Base-by-base conservation (phyloP, 2,797 vertebrate genomes). In the Hirundo rustica region DNA sequence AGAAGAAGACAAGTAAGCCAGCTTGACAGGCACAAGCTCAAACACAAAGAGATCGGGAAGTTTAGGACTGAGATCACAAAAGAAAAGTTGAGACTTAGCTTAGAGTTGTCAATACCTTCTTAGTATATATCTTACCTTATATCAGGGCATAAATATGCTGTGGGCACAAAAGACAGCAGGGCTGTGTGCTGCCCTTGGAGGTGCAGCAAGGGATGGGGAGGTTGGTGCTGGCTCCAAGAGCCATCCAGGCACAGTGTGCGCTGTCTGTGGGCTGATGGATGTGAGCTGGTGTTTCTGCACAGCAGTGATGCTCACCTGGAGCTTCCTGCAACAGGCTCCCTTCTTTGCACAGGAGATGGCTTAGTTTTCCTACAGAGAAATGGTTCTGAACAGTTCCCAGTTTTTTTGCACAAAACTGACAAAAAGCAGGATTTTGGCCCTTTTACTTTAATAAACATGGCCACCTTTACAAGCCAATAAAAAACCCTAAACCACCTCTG, bases 201-300 rank as follows among this genome's bases (percentile, higher is more conserved):
- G n/a, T 11, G n/a, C 60, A 57, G 34, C 6, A 9, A 57, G 29
- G 40, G 15, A 1, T 84, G 62, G 1, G 4, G 62, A 45, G 27
- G 14, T 25, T 2, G 1, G 22, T 1, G 1, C 62, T 72, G 76
- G 17, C 48, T 67, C 57, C 0, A 0, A 38, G 72, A 71, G 34
- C 45, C 2, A 1, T 5, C 32, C 57, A 2, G 5, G 16, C 11
- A 3, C 47, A 34, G 22, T 10, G 7, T 14, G 48, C 25, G 30
- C 51, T 45, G 86, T 12, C 73, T 29, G 23, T 11, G 32, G 19
- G 26, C 60, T 60, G 45, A 15, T 23, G 58, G 32, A 32, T 40
- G 36, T 12, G 64, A 64, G 60, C 44, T 53, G 71, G 25, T 68
- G 54, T 38, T 70, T 48, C 75, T 65, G 54, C 81, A 64, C 23